These are phyloP conservation scores for Carassius carassius DNA, from an alignment of 2,113 vertebrate species.

Conservation along the genomic window DNA sequence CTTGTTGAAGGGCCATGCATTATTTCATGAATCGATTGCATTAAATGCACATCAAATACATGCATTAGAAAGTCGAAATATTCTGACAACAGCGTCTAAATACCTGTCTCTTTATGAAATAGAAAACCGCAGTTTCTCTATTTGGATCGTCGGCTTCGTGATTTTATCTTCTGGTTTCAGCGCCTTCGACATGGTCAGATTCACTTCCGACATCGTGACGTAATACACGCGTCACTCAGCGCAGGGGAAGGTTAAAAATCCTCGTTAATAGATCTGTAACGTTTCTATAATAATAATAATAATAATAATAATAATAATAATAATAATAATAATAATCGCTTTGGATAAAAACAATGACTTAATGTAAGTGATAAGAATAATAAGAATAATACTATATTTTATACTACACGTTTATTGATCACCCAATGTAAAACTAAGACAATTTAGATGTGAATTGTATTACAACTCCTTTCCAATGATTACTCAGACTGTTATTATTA, in stretches of 20 bases:
- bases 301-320: not conserved
- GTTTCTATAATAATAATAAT: not conserved
- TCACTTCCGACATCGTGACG: conserved; percentile 33
- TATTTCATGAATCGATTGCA: not conserved
- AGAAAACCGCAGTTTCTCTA: not conserved
- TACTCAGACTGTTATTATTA: too few species aligned
- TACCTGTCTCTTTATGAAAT: conserved; percentile 19
- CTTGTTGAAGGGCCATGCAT: conserved; percentile 10
- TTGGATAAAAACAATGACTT: too few species aligned
- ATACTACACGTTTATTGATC: too few species aligned
- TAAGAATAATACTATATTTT: too few species aligned
- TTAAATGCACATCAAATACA: not conserved
- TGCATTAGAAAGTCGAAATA: not conserved
- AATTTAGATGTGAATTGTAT: too few species aligned
- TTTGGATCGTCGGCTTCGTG: not conserved
- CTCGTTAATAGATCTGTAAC: not conserved
- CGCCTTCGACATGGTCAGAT: not conserved
- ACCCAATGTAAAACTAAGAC: too few species aligned
- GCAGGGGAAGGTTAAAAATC: not conserved
- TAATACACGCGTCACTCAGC: not conserved
- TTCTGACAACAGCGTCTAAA: not conserved
- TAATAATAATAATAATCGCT: too few species aligned
- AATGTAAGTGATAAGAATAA: too few species aligned
- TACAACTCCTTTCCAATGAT: too few species aligned
- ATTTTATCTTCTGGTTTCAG: conserved; percentile 6